A percentile compares a stretch with the other conserved stretches of the same genome.
Evolutionary conservation across 2,113 vertebrate genomes (phyloP).

Genomic region (Pterocles gutturalis): DNA sequence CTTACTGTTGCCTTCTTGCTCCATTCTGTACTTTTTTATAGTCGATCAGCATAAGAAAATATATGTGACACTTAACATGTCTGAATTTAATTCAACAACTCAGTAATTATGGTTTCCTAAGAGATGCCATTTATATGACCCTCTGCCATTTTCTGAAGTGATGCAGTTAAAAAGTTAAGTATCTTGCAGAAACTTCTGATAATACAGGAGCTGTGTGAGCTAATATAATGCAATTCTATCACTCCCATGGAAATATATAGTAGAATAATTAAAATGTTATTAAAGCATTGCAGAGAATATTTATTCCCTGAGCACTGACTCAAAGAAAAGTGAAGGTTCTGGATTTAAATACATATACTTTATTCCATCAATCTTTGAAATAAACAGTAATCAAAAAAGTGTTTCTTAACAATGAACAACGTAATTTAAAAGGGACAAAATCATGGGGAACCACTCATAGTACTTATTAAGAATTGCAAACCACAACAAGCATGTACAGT

Average conservation of each 20-base stretch:
- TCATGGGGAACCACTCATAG: background rate
- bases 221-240: background rate
- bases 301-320: background rate
- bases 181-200: background rate
- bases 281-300: background rate
- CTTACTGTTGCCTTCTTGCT: background rate
- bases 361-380: background rate
- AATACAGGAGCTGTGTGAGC: background rate
- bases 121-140: conserved; percentile 20
- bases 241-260: background rate
- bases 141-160: conserved; percentile 27
- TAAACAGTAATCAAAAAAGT: background rate
- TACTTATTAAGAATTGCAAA: background rate
- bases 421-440: background rate
- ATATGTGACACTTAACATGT: background rate
- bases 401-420: background rate
- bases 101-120: conserved; percentile 22
- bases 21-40: background rate
- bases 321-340: background rate
- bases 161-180: conserved; percentile 27
- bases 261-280: background rate
- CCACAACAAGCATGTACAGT: background rate
- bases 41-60: background rate
- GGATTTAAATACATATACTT: background rate
- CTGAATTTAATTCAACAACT: conserved; percentile 1